A percentile compares a stretch with the other conserved stretches of the same genome.
Conservation (phyloP, 2,888 invertebrate genomes). For the Philereme transversata region DNA sequence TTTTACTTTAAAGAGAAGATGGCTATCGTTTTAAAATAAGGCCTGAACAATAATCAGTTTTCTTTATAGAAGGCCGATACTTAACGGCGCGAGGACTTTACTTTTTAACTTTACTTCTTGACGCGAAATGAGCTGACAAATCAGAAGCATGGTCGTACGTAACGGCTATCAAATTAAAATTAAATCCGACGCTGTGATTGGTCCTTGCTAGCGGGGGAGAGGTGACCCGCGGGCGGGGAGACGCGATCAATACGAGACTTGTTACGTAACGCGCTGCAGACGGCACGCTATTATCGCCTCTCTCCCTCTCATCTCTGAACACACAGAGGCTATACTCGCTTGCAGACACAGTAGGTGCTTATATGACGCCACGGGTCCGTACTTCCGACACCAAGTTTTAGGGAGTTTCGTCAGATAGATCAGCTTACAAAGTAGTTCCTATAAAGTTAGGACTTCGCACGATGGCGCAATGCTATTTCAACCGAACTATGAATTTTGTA, state of each 20-base stretch:
- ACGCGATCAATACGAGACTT: constrained; percentile 71
- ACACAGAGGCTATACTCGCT: constrained; percentile 37
- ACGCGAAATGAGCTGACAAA: constrained; percentile 65
- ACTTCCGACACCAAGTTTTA: constrained; percentile 42
- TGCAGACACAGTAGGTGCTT: constrained; percentile 24
- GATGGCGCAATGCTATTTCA: constrained; percentile 25
- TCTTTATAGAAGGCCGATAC: constrained; percentile 2
- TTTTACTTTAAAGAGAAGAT: constrained; percentile 5
- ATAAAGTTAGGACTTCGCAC: constrained; percentile 34
- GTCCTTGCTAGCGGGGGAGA: constrained; percentile 49
- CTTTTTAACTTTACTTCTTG: constrained; percentile 52
- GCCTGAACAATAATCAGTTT: constrained; percentile 5
- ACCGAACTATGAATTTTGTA: constrained; percentile 26
- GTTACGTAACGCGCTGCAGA: constrained; percentile 65
- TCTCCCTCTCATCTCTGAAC: constrained; percentile 21
- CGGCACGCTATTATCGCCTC: constrained; percentile 43
- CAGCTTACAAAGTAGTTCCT: constrained; percentile 44
- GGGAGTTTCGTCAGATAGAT: constrained; percentile 41
- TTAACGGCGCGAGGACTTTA: constrained; percentile 22
- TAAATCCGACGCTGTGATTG: constrained; percentile 69
- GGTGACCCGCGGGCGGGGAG: constrained; percentile 42
- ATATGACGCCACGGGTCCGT: constrained; percentile 40
- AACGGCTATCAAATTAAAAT: constrained; percentile 78
- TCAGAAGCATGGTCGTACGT: constrained; percentile 57
- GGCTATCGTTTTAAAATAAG: background rate